Percentiles rank a stretch among this genome's conserved stretches.
phyloP scores from a whole-genome alignment of 1,140 invertebrate genomes.

The Drosophila albomicans region DNA sequence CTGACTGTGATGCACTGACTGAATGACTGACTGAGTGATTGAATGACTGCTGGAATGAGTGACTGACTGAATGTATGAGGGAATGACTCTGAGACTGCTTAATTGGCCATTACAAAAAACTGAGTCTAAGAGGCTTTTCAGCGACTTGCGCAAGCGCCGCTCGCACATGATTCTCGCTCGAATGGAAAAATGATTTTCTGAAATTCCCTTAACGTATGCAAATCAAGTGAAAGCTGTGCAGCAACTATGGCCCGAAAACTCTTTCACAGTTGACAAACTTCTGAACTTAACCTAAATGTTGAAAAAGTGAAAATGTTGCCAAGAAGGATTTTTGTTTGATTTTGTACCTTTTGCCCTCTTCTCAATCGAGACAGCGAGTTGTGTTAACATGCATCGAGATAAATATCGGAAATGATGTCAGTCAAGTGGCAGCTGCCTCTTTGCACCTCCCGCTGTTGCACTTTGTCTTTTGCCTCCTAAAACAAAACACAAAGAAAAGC shows the following conservation, averaged over 20 bases:
- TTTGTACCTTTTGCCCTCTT: slow-evolving; percentile 27
- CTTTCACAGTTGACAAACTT: slow-evolving; percentile 28
- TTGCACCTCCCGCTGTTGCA: slow-evolving; percentile 31
- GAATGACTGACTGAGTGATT: slow-evolving; percentile 39
- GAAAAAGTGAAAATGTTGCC: slow-evolving; percentile 24
- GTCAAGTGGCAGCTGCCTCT: slow-evolving; percentile 54
- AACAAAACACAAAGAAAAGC: slow-evolving; percentile 9
- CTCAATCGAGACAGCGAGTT: slow-evolving; percentile 51
- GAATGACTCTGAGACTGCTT: slow-evolving; percentile 48
- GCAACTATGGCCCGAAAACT: background rate
- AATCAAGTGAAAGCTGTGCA: slow-evolving; percentile 76
- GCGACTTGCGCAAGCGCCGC: slow-evolving; percentile 53
- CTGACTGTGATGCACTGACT: slow-evolving; percentile 49
- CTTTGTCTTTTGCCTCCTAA: slow-evolving; percentile 3
- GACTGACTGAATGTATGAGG: slow-evolving; percentile 32
- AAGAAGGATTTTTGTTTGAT: slow-evolving; percentile 28
- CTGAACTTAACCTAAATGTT: slow-evolving; percentile 46
- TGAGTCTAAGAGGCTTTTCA: slow-evolving; percentile 55
- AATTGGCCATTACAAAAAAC: slow-evolving; percentile 73
- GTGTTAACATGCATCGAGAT: slow-evolving; percentile 79
- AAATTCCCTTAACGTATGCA: slow-evolving; percentile 62
- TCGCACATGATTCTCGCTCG: slow-evolving; percentile 56
- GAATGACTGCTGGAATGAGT: slow-evolving; percentile 20
- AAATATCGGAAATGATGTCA: slow-evolving; percentile 83
- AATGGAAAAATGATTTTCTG: slow-evolving; percentile 66